Percentiles rank a stretch among this genome's conserved stretches.
Evolutionary conservation across 2,888 invertebrate genomes (phyloP).

Genomic region (Euplexia lucipara): DNA sequence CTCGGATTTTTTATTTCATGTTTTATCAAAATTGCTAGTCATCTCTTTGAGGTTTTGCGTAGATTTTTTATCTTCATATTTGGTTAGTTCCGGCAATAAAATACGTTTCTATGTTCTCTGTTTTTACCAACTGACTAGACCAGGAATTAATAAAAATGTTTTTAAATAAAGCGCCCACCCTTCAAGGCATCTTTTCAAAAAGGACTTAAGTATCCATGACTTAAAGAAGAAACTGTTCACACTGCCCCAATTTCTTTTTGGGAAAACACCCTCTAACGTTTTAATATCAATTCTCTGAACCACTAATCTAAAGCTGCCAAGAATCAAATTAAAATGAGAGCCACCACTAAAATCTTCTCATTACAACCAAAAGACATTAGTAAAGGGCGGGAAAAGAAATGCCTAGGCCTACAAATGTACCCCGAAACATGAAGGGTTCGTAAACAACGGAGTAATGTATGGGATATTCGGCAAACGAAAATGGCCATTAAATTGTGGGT

Average conservation of each 20-base stretch:
- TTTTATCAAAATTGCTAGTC: conserved; percentile 48
- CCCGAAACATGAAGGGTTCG: conserved; percentile 73
- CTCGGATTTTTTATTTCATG: conserved; percentile 64
- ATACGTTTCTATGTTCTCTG: background rate
- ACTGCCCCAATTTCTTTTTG: conserved; percentile 42
- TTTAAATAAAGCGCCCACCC: background rate
- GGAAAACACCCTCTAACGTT: conserved; percentile 57
- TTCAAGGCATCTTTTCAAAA: conserved; percentile 9
- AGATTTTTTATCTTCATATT: conserved; percentile 28
- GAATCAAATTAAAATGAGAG: conserved; percentile 83
- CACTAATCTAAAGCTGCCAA: conserved; percentile 75
- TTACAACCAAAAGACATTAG: conserved; percentile 88
- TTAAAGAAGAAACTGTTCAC: conserved; percentile 30
- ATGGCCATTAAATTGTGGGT: conserved; percentile 69
- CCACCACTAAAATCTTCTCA: conserved; percentile 85
- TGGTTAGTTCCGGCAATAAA: conserved; percentile 12
- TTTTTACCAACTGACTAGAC: background rate
- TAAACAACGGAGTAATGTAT: conserved; percentile 61
- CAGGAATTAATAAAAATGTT: background rate
- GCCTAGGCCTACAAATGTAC: conserved; percentile 86
- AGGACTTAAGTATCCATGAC: conserved; percentile 5
- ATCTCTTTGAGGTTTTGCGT: conserved; percentile 34
- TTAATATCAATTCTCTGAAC: conserved; percentile 66
- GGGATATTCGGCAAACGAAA: conserved; percentile 64
- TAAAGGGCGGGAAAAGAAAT: conserved; percentile 85